Conservation (phyloP, 2,113 vertebrate genomes). For the Chloropsis cyanopogon region DNA sequence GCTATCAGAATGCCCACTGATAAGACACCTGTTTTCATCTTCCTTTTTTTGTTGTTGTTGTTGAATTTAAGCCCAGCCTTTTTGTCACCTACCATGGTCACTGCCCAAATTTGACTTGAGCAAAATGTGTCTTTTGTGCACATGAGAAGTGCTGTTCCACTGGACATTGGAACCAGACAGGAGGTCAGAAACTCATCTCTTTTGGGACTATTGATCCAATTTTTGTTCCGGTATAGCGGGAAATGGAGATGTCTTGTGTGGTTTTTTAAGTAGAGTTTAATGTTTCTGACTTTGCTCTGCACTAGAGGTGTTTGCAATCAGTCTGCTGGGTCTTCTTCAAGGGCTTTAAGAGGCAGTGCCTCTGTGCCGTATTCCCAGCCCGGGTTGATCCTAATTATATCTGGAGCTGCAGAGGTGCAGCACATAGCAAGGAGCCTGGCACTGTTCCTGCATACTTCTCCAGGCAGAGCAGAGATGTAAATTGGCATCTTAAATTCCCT, state of each 20-base stretch:
- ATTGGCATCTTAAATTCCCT: not conserved
- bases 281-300: not conserved
- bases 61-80: not conserved
- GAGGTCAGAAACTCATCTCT: not conserved
- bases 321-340: not conserved
- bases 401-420: constrained; percentile 38
- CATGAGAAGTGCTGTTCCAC: not conserved
- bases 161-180: not conserved
- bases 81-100: not conserved
- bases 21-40: not conserved
- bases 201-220: not conserved
- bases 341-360: not conserved
- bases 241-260: not conserved
- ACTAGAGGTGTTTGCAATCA: not conserved
- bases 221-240: not conserved
- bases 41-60: not conserved
- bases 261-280: not conserved
- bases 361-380: not conserved
- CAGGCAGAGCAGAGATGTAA: not conserved
- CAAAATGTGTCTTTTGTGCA: not conserved
- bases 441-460: not conserved
- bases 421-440: not conserved
- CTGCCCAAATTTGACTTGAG: not conserved
- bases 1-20: not conserved
- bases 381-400: constrained; percentile 6